Percentiles rank a stretch among this genome's conserved stretches.
Evolutionary conservation across 2,113 vertebrate genomes (phyloP).

Genomic region (Mormyrus lacerda): DNA sequence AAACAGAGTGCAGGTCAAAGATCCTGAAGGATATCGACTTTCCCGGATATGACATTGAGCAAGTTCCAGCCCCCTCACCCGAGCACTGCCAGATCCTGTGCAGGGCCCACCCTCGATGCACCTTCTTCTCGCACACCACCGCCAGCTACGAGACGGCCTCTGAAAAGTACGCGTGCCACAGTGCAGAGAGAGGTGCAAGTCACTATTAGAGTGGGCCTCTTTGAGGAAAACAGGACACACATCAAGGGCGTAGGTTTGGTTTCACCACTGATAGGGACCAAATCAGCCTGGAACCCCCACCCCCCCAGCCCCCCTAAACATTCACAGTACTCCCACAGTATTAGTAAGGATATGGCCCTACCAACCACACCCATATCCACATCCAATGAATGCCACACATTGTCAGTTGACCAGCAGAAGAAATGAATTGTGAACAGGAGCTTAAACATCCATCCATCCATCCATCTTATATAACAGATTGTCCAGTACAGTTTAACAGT

Average conservation of each 20-base stretch:
- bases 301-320: no score
- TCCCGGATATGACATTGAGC: background rate
- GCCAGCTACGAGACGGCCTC: background rate
- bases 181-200: background rate
- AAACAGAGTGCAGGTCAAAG: slow-evolving; percentile 32
- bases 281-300: no score
- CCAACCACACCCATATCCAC: no score
- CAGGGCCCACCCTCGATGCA: slow-evolving; percentile 39
- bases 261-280: no score
- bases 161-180: background rate
- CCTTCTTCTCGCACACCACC: slow-evolving; percentile 40
- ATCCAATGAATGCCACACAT: background rate
- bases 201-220: background rate
- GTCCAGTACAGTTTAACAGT: background rate
- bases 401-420: slow-evolving; percentile 18
- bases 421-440: background rate
- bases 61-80: slow-evolving; percentile 20
- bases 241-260: no score
- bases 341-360: no score
- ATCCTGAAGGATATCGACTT: slow-evolving; percentile 34
- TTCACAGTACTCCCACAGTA: no score
- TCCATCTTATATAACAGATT: background rate
- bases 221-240: background rate
- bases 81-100: slow-evolving; percentile 48
- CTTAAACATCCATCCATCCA: background rate